Evolutionary conservation across 2,888 invertebrate species (phyloP).

Genomic region (Rapana venosa): DNA sequence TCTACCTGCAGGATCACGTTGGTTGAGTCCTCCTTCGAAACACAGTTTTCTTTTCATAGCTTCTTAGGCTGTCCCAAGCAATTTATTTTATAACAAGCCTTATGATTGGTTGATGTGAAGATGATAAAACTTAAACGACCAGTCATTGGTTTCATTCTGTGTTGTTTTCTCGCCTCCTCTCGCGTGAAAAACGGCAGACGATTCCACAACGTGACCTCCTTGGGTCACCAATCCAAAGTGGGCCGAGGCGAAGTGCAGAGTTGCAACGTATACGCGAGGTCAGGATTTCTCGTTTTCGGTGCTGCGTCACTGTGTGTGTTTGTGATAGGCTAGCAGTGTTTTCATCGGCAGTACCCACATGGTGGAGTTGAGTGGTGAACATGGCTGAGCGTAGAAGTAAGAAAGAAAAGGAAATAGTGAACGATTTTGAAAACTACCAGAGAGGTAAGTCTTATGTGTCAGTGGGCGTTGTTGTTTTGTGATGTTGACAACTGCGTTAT

Average conservation of each 20-base stretch:
- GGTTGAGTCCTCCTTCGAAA: not conserved
- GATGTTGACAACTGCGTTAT: not conserved
- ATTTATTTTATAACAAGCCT: not conserved
- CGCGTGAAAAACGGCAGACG: constrained; percentile 19
- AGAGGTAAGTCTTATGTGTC: constrained; percentile 67
- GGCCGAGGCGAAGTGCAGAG: not conserved
- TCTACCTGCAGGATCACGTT: too few species aligned
- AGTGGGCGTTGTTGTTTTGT: constrained; percentile 7
- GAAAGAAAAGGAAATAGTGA: constrained; percentile 73
- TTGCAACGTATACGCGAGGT: not conserved
- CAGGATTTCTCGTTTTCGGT: not conserved
- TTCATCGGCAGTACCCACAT: constrained; percentile 6
- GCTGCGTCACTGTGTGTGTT: not conserved
- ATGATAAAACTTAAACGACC: constrained; percentile 26
- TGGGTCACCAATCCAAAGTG: constrained; percentile 15
- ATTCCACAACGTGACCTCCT: not conserved
- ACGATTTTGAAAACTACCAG: constrained; percentile 73
- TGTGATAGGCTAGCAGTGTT: not conserved
- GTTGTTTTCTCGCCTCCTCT: constrained; percentile 40
- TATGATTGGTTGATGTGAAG: constrained; percentile 32
- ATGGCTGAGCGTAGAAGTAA: constrained; percentile 70
- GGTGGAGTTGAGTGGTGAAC: constrained; percentile 47
- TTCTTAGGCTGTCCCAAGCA: not conserved
- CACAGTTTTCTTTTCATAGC: not conserved
- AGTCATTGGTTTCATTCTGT: constrained; percentile 24